Evolutionary conservation across 2,888 invertebrate species (phyloP), one percentile per base, ranked within the genome.

Genomic region (Tachina grossa): DNA sequence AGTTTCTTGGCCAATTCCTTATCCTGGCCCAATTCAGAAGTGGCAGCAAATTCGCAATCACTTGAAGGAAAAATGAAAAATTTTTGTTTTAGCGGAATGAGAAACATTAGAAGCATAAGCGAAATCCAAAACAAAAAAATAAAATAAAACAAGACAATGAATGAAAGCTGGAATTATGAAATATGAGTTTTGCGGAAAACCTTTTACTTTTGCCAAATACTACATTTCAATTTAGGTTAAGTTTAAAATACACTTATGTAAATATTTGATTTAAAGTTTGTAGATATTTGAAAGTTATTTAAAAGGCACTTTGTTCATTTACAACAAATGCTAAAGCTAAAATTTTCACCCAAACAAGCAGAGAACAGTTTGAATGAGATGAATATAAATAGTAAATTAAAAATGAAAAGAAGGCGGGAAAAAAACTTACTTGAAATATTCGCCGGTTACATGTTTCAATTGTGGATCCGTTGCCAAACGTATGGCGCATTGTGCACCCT

Each of bases 401-500:
- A 78, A 68, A 53, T 13, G 3, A 16, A n/a, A 49, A 13, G 22
- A 16, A 22, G 57, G 8, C 16, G 1, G 19, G 39, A 4, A 55
- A 31, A 22, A 75, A 77, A 90, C 91, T 90, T 93, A 96, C 96
- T 94, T 95, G 91, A 95, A 95, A 91, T 95, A 95, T 92, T 94
- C 94, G 86, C 96, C 96, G 41, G 94, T 93, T 9, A 94, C 93
- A 81, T 93, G 93, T 83, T 94, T 93, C 83, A 96, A 92, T 74
- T 93, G 93, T n/a, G 95, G 94, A 89, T 95, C 94, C 14, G 96
- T 93, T 8, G 95, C 95, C 77, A 94, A 94, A 89, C 95, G 95
- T 74, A 96, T 91, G 53, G 94, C 93, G 10, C 95, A 95, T 90
- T 96, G 96, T 45, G 96, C 95, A 16, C 96, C 96, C 92, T 96